Percentiles rank a stretch among this genome's conserved stretches.
Conservation (phyloP, 2,797 vertebrate species). For the Perodicticus potto region DNA sequence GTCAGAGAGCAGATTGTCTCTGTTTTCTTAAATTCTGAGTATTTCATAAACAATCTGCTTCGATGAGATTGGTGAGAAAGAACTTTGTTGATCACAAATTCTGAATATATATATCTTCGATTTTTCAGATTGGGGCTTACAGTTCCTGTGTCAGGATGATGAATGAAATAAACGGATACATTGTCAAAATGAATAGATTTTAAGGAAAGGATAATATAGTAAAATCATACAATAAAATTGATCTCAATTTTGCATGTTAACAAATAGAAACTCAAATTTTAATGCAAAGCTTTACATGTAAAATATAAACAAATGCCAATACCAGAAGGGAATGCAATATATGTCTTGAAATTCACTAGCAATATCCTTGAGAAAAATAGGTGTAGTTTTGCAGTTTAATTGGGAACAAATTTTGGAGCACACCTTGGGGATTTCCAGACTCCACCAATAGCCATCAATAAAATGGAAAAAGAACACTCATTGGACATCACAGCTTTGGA, state of each 20-base stretch:
- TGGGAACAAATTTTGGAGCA: neutral
- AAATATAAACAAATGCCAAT: neutral
- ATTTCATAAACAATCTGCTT: neutral
- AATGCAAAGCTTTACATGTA: neutral
- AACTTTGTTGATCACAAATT: neutral
- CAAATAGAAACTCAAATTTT: conserved; percentile 18
- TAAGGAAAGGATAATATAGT: neutral
- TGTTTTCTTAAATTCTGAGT: neutral
- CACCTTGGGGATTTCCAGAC: neutral
- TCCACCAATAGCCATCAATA: neutral
- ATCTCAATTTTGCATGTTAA: neutral
- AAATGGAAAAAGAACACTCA: neutral
- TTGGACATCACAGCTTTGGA: neutral
- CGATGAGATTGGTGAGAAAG: neutral
- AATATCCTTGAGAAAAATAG: neutral
- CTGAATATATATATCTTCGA: neutral
- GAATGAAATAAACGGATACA: neutral
- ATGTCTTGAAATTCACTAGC: neutral
- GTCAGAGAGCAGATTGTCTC: neutral
- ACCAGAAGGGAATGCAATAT: neutral
- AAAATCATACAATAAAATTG: neutral
- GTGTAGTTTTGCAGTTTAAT: neutral
- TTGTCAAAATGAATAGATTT: neutral
- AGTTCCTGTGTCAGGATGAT: neutral
- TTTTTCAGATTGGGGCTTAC: neutral